A percentile compares a stretch with the other conserved stretches of the same genome.
Conservation (phyloP, 2,113 vertebrate species). For the Anarrhichthys ocellatus region DNA sequence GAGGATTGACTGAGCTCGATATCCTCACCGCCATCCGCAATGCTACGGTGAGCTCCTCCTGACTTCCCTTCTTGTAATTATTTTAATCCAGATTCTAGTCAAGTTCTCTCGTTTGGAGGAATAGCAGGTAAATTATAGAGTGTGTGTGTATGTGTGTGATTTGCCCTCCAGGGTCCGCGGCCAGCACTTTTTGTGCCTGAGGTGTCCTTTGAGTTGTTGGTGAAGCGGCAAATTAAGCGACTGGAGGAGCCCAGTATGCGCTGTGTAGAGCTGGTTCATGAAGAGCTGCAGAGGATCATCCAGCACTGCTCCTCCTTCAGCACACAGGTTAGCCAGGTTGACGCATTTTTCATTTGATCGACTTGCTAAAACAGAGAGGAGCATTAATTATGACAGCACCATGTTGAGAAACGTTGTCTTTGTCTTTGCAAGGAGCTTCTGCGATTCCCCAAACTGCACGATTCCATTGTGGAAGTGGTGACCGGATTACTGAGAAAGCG, state of each 20-base stretch:
- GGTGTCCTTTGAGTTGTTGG: constrained; percentile 86
- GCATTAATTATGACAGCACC: constrained; percentile 1
- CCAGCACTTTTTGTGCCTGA: constrained; percentile 87
- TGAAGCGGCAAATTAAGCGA: constrained; percentile 87
- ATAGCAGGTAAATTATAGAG: constrained; percentile 6
- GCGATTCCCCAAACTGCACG: constrained; percentile 87
- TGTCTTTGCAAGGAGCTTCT: constrained; percentile 82
- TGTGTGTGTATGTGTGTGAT: constrained; percentile 12
- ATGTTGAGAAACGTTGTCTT: constrained; percentile 7
- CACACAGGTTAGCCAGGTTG: constrained; percentile 78
- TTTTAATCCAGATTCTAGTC: constrained; percentile 31
- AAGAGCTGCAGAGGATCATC: constrained; percentile 88
- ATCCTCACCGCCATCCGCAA: constrained; percentile 88
- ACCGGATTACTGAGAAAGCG: constrained; percentile 86
- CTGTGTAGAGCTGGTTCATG: constrained; percentile 87
- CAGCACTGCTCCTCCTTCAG: constrained; percentile 87
- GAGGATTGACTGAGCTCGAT: constrained; percentile 84
- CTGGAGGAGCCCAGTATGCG: constrained; percentile 87
- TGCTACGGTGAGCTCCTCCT: constrained; percentile 74
- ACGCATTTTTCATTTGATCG: not conserved
- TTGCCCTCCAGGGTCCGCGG: constrained; percentile 80
- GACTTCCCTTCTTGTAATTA: constrained; percentile 11
- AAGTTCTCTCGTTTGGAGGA: constrained; percentile 11
- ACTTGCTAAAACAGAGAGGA: not conserved
- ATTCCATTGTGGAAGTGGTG: constrained; percentile 89